Conservation (phyloP, 2,888 invertebrate species). For the Rapana venosa region DNA sequence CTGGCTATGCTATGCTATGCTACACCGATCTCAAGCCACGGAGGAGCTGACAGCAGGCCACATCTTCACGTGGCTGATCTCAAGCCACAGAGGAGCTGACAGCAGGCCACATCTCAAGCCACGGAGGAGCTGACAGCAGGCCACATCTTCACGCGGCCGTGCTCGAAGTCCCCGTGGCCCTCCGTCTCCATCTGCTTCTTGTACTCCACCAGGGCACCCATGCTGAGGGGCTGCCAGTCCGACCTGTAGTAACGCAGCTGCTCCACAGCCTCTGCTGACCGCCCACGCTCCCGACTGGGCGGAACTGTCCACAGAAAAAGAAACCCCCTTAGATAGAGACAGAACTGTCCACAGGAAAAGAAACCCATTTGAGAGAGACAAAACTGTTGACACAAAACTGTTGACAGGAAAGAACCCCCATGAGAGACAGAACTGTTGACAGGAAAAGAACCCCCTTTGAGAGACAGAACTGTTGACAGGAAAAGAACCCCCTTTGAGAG, state of each 20-base stretch:
- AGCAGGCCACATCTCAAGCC: conserved; percentile 57
- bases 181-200: conserved; percentile 59
- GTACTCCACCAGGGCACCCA: conserved; percentile 71
- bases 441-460: no score
- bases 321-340: no score
- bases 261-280: neutral
- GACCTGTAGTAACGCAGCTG: conserved; percentile 51
- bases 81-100: conserved; percentile 4
- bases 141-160: conserved; percentile 69
- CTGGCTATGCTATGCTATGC: no score
- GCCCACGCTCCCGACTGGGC: conserved; percentile 22
- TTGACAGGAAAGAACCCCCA: no score
- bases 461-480: no score
- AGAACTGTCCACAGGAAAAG: no score
- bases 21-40: neutral
- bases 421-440: no score
- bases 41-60: conserved; percentile 53
- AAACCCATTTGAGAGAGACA: no score
- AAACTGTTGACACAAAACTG: no score
- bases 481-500: no score
- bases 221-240: conserved; percentile 68
- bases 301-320: neutral
- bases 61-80: conserved; percentile 61
- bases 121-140: conserved; percentile 17
- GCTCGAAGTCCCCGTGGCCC: conserved; percentile 66